Evolutionary conservation across 2,797 vertebrate genomes (phyloP).

Genomic region (Furcifer pardalis): DNA sequence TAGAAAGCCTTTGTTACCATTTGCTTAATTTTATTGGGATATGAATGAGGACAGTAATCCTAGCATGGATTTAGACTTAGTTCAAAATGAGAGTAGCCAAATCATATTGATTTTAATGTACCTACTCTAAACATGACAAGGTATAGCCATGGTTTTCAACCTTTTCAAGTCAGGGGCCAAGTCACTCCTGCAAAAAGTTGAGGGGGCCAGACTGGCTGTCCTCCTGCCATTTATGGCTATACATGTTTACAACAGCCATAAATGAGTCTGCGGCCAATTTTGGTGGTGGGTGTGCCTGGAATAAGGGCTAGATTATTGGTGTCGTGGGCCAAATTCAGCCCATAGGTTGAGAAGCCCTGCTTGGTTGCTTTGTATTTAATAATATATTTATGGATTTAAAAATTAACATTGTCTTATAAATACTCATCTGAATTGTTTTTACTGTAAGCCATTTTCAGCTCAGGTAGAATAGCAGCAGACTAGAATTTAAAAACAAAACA

Average conservation of each 20-base stretch:
- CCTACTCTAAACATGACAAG: background rate
- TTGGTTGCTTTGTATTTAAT: background rate
- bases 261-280: no score
- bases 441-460: background rate
- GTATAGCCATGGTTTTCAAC: no score
- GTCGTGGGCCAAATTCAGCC: no score
- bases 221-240: no score
- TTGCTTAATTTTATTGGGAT: background rate
- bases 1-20: no score
- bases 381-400: background rate
- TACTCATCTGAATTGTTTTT: background rate
- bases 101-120: background rate
- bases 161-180: no score
- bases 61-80: background rate
- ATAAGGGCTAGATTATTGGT: no score
- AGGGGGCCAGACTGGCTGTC: no score
- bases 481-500: background rate
- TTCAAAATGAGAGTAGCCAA: background rate
- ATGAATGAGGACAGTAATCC: background rate
- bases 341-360: no score
- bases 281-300: no score
- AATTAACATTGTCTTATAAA: background rate
- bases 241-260: no score
- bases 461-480: background rate
- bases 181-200: no score